A percentile compares a stretch with the other conserved stretches of the same genome.
Evolutionary conservation across 2,113 vertebrate species (phyloP).

Genomic region (Gallinago jamesoni): DNA sequence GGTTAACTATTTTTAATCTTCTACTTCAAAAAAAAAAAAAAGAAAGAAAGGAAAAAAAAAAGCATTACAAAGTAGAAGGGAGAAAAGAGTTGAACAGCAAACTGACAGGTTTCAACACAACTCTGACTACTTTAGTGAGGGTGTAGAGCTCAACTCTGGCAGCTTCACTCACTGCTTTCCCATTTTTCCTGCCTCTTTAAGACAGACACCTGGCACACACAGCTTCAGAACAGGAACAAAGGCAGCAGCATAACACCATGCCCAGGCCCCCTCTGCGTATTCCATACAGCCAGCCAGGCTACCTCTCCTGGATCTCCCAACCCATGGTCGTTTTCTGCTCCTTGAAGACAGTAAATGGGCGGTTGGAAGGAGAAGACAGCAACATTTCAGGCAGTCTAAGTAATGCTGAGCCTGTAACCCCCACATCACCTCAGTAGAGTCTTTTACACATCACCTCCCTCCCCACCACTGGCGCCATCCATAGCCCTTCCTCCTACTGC

Average conservation of each 20-base stretch:
- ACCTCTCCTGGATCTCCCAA: background rate
- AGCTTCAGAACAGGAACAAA: background rate
- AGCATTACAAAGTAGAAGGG: background rate
- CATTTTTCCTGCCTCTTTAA: background rate
- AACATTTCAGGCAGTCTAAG: background rate
- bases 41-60: too few species aligned
- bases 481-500: background rate
- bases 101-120: background rate
- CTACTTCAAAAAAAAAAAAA: background rate
- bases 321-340: accelerated
- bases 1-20: background rate
- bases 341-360: background rate
- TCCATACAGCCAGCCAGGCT: background rate
- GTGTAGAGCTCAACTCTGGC: background rate
- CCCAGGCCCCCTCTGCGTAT: background rate
- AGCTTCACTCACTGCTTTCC: background rate
- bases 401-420: background rate
- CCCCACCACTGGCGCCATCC: background rate
- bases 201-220: background rate
- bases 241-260: accelerated
- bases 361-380: background rate
- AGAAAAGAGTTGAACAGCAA: background rate
- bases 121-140: background rate
- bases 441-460: background rate
- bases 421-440: background rate